Evolutionary conservation across 2,888 invertebrate species (phyloP), one percentile per base, ranked within the genome.

Genomic region (Theretra japonica): DNA sequence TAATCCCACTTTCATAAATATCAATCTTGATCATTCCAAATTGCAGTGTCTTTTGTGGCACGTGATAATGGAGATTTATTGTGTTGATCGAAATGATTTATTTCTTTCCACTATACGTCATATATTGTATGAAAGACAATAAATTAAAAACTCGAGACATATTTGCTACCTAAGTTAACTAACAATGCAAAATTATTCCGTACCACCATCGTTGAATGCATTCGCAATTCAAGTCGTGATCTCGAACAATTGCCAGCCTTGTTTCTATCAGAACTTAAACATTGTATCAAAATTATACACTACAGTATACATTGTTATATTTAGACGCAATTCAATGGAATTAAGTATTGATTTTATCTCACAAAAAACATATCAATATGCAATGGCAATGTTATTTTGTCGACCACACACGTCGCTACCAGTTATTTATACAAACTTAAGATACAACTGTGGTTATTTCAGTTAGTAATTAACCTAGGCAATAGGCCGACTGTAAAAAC

Each of bases 191-290:
- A 62, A 62, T 41, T 33, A 62, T 62, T 21, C 33, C 21, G 21
- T 62, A 33, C 62, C 62, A 62, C 62, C 62, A 41, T 28, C 23
- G 25, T 70, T 4, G 41, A 56, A 60, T 50, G n/a, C 19, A 59
- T 70, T 58, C 41, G 58, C 59, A 25, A 33, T 58, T 59, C 33
- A 50, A 59, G 59, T 50, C 70, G 59, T 60, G 70, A 59, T 70
- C 59, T 48, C 59, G 23, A 50, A 48, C 59, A 59, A 59, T 70
- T 70, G 28, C 58, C 25, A n/a, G 17, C 25, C 15, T 48, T 60
- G 59, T 48, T 59, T 28, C n/a, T 50, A 70, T 48, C 59, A 60
- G 25, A n/a, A 4, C 33, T 33, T 62, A 30, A n/a, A 41, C 62
- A 62, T 41, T 33, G 4, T 11, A 62, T 62, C 62, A 62, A 62